phyloP scores from a whole-genome alignment of 2,797 vertebrate species.

The Rachycentron canadum region DNA sequence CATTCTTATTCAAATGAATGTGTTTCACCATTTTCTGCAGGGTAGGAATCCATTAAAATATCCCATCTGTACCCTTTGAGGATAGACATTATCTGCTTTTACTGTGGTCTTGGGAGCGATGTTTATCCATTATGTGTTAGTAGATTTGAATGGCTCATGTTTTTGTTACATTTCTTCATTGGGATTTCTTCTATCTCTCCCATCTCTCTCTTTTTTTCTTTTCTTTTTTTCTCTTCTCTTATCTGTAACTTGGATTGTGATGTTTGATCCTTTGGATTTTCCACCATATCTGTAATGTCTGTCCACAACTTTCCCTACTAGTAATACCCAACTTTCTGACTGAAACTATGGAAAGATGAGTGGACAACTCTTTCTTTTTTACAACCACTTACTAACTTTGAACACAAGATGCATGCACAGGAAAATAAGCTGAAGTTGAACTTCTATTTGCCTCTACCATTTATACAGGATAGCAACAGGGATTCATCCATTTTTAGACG shows the following conservation, averaged over 20 bases:
- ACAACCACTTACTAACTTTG: background rate
- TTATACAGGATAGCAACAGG: slow-evolving; percentile 13
- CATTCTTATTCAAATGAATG: slow-evolving; percentile 68
- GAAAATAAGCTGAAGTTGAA: slow-evolving; percentile 9
- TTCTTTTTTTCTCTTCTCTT: background rate
- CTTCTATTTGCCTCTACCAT: slow-evolving; percentile 20
- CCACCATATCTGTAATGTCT: background rate
- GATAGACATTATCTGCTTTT: slow-evolving; percentile 24
- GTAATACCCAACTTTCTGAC: background rate
- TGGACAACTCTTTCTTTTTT: background rate
- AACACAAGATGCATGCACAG: background rate
- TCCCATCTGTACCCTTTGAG: slow-evolving; percentile 34
- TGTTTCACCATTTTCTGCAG: slow-evolving; percentile 55
- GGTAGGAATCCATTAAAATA: slow-evolving; percentile 58
- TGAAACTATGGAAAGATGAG: background rate
- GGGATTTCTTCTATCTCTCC: background rate
- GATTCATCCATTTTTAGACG: slow-evolving; percentile 70
- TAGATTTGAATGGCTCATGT: slow-evolving; percentile 3
- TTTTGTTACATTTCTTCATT: background rate
- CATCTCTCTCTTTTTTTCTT: too few species aligned
- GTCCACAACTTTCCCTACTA: background rate
- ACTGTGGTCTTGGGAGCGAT: slow-evolving; percentile 13
- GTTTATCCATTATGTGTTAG: background rate
- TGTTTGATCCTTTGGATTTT: background rate
- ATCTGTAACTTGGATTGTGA: background rate